Percentiles rank a stretch among this genome's conserved stretches.
Conservation (phyloP, 2,113 vertebrate species). For the Coptodon rendalli region DNA sequence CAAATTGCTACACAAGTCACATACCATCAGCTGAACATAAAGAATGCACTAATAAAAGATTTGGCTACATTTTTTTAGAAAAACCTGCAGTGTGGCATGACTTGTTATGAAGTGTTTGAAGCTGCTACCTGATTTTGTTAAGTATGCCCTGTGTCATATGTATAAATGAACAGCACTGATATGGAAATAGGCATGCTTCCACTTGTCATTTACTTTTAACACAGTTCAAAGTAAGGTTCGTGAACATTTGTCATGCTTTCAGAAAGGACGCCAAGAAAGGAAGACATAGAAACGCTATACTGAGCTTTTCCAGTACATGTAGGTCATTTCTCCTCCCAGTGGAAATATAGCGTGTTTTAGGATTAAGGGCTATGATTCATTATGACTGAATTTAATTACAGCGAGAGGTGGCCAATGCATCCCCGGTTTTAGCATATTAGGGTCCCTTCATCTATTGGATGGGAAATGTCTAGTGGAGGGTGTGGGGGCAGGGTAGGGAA, state of each 20-base stretch:
- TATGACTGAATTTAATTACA: conserved; percentile 68
- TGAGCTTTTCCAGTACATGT: conserved; percentile 53
- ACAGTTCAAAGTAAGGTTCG: conserved; percentile 16
- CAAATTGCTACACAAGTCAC: conserved; percentile 20
- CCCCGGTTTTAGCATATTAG: conserved; percentile 54
- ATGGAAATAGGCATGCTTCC: conserved; percentile 6
- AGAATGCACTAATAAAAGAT: background rate
- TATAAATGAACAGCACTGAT: conserved; percentile 21
- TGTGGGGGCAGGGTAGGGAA: background rate
- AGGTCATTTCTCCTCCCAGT: conserved; percentile 60
- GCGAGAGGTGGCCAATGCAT: conserved; percentile 48
- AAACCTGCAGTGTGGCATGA: background rate
- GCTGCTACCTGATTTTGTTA: background rate
- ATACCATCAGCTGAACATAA: background rate
- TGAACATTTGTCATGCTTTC: conserved; percentile 24
- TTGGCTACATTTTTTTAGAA: conserved; percentile 2
- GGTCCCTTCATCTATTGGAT: conserved; percentile 38
- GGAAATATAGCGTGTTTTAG: conserved; percentile 61
- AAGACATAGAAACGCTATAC: conserved; percentile 8
- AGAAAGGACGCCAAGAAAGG: background rate
- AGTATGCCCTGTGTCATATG: background rate
- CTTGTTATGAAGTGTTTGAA: background rate
- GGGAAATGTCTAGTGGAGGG: conserved; percentile 11
- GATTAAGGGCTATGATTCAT: conserved; percentile 67
- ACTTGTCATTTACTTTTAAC: conserved; percentile 17